phyloP scores from a whole-genome alignment of 2,888 invertebrate genomes.

The Hyposoter dolosus region DNA sequence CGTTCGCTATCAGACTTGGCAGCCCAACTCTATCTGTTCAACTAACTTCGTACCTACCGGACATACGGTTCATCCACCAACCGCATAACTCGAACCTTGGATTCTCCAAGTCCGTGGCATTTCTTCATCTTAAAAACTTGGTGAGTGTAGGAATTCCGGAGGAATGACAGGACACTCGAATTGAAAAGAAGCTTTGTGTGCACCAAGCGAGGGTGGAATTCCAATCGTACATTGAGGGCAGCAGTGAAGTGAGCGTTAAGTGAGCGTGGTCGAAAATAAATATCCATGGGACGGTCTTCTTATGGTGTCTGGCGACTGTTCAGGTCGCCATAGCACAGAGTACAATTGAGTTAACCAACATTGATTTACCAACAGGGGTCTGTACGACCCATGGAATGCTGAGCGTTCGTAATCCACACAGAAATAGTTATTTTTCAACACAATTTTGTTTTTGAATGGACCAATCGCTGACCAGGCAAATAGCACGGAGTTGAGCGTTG shows the following conservation, averaged over 20 bases:
- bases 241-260: background rate
- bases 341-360: too few relatives aligned
- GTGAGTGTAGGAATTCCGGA: background rate
- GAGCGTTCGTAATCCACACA: background rate
- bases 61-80: slow-evolving; percentile 11
- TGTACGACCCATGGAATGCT: background rate
- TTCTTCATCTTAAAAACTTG: background rate
- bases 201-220: background rate
- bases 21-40: slow-evolving; percentile 23
- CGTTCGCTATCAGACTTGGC: slow-evolving; percentile 24
- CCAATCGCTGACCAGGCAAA: background rate
- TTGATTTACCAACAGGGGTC: background rate
- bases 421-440: background rate
- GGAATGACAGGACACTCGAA: background rate
- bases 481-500: background rate
- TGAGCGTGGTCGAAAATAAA: background rate
- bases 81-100: slow-evolving; percentile 18
- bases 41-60: slow-evolving; percentile 35
- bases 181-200: background rate
- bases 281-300: background rate
- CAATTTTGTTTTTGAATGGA: background rate
- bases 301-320: background rate
- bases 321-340: too few relatives aligned
- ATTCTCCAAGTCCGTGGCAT: background rate
- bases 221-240: background rate